A percentile compares a stretch with the other conserved stretches of the same genome.
phyloP scores from a whole-genome alignment of 2,888 invertebrate genomes.

The Spisula solida region DNA sequence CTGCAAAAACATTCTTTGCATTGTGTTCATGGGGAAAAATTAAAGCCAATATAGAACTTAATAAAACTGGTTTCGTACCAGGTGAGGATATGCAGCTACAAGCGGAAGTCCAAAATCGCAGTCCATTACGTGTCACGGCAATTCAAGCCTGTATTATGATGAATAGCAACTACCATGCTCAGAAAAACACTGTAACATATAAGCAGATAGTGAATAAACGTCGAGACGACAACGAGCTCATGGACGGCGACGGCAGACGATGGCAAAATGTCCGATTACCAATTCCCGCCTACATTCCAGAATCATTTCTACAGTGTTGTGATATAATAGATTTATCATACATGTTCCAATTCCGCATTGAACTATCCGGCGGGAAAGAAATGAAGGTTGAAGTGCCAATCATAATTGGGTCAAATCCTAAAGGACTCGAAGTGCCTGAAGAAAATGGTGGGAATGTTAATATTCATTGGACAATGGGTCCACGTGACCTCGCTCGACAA shows the following conservation, averaged over 20 bases:
- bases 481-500: constrained; percentile 58
- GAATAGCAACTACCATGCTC: constrained; percentile 84
- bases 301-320: constrained; percentile 85
- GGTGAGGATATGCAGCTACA: constrained; percentile 86
- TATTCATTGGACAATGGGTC: constrained; percentile 78
- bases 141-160: constrained; percentile 84
- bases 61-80: constrained; percentile 84
- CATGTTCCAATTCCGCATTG: constrained; percentile 85
- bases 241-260: constrained; percentile 83
- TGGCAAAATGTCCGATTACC: constrained; percentile 86
- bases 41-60: constrained; percentile 78
- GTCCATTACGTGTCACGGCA: constrained; percentile 81
- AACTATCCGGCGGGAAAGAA: constrained; percentile 83
- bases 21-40: constrained; percentile 84
- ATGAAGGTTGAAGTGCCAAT: constrained; percentile 83
- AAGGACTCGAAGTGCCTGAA: constrained; percentile 76
- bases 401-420: constrained; percentile 82
- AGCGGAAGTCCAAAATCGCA: constrained; percentile 85
- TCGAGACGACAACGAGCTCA: constrained; percentile 85
- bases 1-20: constrained; percentile 79
- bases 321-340: constrained; percentile 87
- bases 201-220: constrained; percentile 86
- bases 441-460: constrained; percentile 69
- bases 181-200: constrained; percentile 78
- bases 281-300: constrained; percentile 87